Evolutionary conservation across 2,797 vertebrate species (phyloP), one percentile per base, ranked within the genome.

Genomic region (Phaenicophaeus curvirostris): DNA sequence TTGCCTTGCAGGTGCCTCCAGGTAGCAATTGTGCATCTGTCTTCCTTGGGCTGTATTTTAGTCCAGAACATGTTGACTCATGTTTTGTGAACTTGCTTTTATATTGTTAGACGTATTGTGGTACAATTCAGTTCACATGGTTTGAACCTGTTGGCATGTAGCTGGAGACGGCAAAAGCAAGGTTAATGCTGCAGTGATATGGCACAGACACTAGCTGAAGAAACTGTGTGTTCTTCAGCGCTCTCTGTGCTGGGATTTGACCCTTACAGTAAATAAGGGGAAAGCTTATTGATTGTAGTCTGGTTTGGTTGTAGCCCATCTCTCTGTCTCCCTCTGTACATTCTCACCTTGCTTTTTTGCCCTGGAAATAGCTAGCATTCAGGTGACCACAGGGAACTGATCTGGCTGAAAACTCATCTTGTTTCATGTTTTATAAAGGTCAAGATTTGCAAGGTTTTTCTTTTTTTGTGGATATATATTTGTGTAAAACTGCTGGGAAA

Each of bases 141-240:
- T 75, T 80, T 13, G 23, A 10, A 71, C 16, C 25, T 79, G 12
- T 37, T 82, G 20, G 3, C 19, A 1, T 65, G 24, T 55, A 71
- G 25, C 23, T 87, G 37, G 27, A 35, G 42, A 48, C 33, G 13
- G 6, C 44, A 77, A 35, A 80, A 37, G 37, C 20, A 74, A 23
- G 33, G n/a, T 50, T 31, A 46, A 23, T 3, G 2, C 15, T 46
- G 5, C 3, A 0, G 2, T 55, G 17, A 2, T 65, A 6, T 17
- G 31, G 14, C 9, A 57, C 17, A 46, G 42, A 18, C 8, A 31
- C 7, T 63, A 59, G 21, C 18, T 58, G 44, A 74, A 53, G 44
- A 53, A 50, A 10, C 9, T 31, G 5, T 30, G 5, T 50, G 17
- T 57, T 87, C 7, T 54, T 54, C 50, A 71, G 31, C 11, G 10